phyloP scores from a whole-genome alignment of 2,113 vertebrate genomes.

The Ardeotis arabs region DNA sequence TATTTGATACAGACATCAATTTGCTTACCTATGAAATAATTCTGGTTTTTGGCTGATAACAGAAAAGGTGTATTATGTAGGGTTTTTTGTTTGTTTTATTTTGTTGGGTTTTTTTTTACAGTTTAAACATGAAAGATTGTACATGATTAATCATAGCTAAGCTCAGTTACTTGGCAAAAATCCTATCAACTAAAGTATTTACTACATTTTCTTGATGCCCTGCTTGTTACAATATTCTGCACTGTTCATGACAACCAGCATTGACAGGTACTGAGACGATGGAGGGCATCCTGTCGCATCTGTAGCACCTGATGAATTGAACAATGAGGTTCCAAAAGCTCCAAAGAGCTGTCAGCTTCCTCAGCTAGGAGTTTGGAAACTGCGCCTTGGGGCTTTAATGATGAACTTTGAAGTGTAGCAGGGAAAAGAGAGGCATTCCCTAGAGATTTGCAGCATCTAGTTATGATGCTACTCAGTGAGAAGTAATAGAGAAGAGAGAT shows the following conservation, averaged over 20 bases:
- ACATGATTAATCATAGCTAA: neutral
- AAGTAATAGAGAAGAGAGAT: neutral
- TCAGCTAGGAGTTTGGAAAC: neutral
- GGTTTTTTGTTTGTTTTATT: neutral
- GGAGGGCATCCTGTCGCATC: neutral
- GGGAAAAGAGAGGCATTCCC: neutral
- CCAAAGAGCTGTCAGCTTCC: neutral
- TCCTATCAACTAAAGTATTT: neutral
- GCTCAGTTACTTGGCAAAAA: neutral
- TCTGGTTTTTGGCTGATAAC: neutral
- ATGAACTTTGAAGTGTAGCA: neutral
- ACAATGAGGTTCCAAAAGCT: neutral
- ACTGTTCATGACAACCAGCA: neutral
- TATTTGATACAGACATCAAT: neutral
- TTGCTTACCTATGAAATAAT: neutral
- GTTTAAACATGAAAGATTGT: neutral
- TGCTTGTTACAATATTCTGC: neutral
- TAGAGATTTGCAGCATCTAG: neutral
- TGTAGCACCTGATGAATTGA: neutral
- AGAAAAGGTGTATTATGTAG: neutral
- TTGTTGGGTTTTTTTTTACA: neutral
- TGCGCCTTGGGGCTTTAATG: neutral
- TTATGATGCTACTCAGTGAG: neutral
- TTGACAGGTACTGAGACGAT: neutral
- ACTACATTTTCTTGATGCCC: neutral